These are phyloP conservation scores for Perodicticus potto DNA, from an alignment of 2,797 vertebrate genomes.

Conservation along the genomic window DNA sequence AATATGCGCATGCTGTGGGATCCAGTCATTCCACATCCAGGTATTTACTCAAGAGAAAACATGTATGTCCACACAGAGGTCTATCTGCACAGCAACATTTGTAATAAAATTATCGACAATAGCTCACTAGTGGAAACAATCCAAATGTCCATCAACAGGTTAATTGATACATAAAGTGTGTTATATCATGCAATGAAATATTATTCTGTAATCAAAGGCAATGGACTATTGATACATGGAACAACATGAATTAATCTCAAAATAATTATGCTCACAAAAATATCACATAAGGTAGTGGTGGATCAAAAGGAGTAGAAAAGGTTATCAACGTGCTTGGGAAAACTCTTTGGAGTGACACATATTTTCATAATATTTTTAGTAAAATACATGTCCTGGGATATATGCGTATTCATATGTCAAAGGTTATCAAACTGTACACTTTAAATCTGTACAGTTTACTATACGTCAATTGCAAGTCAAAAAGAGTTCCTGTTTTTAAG, in stretches of 20 bases:
- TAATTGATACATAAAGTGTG: not conserved
- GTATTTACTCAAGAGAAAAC: not conserved
- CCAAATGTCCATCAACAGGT: not conserved
- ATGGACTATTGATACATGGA: not conserved
- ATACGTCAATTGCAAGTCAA: not conserved
- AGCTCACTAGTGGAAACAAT: not conserved
- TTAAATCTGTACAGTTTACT: not conserved
- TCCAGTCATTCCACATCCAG: not conserved
- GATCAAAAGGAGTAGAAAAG: not conserved
- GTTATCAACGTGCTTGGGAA: not conserved
- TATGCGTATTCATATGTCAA: not conserved
- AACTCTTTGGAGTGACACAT: not conserved
- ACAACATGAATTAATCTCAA: not conserved
- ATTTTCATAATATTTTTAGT: not conserved
- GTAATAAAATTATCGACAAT: not conserved
- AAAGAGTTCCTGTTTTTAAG: not conserved
- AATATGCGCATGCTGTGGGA: not conserved
- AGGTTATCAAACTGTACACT: not conserved
- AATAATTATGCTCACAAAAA: not conserved
- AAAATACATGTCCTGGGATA: not conserved
- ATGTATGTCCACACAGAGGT: not conserved
- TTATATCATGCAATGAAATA: not conserved
- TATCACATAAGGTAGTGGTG: rapidly evolving
- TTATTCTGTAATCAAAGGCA: not conserved
- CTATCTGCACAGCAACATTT: not conserved